Evolutionary conservation across 2,113 vertebrate genomes (phyloP), one percentile per base, ranked within the genome.

Genomic region (Acanthochromis polyacanthus): DNA sequence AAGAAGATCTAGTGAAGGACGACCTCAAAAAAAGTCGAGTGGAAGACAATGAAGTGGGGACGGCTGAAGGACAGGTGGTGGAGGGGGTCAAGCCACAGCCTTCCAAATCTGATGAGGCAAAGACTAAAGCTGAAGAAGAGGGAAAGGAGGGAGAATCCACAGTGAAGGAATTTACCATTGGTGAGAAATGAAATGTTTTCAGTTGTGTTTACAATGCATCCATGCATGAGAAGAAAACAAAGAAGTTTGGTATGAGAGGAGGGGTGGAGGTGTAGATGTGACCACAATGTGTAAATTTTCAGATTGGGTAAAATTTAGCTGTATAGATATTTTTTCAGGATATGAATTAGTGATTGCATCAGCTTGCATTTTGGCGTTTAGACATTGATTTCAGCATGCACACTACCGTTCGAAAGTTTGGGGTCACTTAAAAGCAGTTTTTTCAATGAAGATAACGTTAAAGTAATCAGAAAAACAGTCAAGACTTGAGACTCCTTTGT

Each of bases 11-110:
- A 61, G 50, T 75, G 40, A 94, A 93, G 62, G 94, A 96, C 25
- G 93, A 94, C 62, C 90, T 82, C 2, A 95, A 95, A 57, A 96
- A 95, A 71, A 95, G 91, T 84, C 83, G 91, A 48, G 87, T 92
- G 80, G 94, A 95, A 5, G 53, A 59, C 63, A 74, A 8, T 1
- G 60, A 55, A 0, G 32, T 43, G 60, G 84, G 87, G 55, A 15
- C 30, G 0, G 61, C 55, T 60, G 87, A 80, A 0, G 67, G 28
- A 1, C 25, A 50, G 28, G 5, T 4, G 5, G 40, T 3, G 19
- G 83, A 73, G 50, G 77, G 28, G 11, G 36, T 10, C 0, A 65
- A 69, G 36, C 63, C 32, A 0, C 67, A 70, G 69, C 66, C 32
- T 11, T 45, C 78, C 11, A 50, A 73, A 63, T 66, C 86, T 15